Base-by-base conservation (phyloP, 2,113 vertebrate species). In the Siphamia tubifer region DNA sequence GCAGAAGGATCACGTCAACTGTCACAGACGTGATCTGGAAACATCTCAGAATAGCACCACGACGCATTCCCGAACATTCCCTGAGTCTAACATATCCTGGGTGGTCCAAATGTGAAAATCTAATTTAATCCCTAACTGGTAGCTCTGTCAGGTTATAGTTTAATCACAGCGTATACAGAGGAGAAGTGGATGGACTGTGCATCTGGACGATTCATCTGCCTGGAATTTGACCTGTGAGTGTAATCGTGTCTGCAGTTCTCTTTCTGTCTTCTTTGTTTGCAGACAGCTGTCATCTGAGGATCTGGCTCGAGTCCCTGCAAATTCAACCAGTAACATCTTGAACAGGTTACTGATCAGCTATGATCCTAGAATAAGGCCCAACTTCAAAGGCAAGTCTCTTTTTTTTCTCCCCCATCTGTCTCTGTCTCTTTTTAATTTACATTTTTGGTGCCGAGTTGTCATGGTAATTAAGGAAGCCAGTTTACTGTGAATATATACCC, bases 251-350 rank as follows among this genome's bases (percentile, higher is more conserved):
- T 65, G 36, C 31, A 45, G 45, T 74, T 77, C 38, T 25, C 64
- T 78, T 53, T 76, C 49, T 19, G 15, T 67, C 47, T 76, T 52
- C 34, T 32, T 77, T 68, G 70, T 81, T 82, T 90, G 70, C 85
- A 98, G 97, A 55, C 94, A 99, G 74, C 94, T 97, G 74, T 95
- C 97, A 67, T 85, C 95, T 23, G 97, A 98, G 87, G 97, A 98
- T 78, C 94, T 98, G 61, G 97, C 96, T 17, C 92, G 94, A 67
- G 95, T 98, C 62, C 96, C 97, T 21, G 94, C 79, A 23, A 98
- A 98, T 87, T 95, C 97, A 30, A 98, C 97, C 28, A 99, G 97
- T 84, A 98, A 98, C 90, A 98, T 98, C 87, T 89, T 99, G 84
- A 98, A 98, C 84, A 94, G 94, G 52, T 92, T 99, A 60, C 89